A percentile compares a stretch with the other conserved stretches of the same genome.
phyloP scores from a whole-genome alignment of 2,113 vertebrate species.

The Poecilia latipinna region DNA sequence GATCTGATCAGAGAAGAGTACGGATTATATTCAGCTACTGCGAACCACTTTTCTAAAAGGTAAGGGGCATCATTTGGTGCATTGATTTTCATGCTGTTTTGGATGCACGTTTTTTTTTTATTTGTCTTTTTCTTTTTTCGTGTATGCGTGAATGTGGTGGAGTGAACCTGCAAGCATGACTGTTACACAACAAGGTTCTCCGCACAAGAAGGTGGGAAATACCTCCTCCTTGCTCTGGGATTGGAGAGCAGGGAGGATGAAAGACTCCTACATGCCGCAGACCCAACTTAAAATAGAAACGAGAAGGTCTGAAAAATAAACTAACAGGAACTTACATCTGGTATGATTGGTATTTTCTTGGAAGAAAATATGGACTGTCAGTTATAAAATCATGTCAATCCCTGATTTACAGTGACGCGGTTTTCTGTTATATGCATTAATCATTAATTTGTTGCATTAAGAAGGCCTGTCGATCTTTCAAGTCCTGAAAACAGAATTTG shows the following conservation, averaged over 20 bases:
- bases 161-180: conserved; percentile 30
- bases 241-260: conserved; percentile 1
- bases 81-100: not conserved
- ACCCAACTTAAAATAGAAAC: not conserved
- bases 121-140: too few relatives aligned
- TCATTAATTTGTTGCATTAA: not conserved
- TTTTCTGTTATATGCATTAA: not conserved
- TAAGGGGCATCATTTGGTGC: conserved; percentile 19
- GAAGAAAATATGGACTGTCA: not conserved
- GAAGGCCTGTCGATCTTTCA: not conserved
- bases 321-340: not conserved
- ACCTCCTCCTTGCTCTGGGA: conserved; percentile 27
- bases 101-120: conserved; percentile 6
- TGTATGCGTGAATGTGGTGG: conserved; percentile 46
- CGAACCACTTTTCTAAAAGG: conserved; percentile 39
- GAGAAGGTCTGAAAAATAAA: not conserved
- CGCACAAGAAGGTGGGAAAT: conserved; percentile 33
- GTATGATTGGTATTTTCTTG: not conserved
- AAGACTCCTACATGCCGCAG: not conserved
- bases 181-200: conserved; percentile 57
- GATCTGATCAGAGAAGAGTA: conserved; percentile 6
- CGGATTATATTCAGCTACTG: not conserved
- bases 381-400: not conserved
- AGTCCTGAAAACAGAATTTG: conserved; percentile 3
- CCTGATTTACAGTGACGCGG: not conserved